phyloP scores from a whole-genome alignment of 2,113 vertebrate species.

The Carollia perspicillata region DNA sequence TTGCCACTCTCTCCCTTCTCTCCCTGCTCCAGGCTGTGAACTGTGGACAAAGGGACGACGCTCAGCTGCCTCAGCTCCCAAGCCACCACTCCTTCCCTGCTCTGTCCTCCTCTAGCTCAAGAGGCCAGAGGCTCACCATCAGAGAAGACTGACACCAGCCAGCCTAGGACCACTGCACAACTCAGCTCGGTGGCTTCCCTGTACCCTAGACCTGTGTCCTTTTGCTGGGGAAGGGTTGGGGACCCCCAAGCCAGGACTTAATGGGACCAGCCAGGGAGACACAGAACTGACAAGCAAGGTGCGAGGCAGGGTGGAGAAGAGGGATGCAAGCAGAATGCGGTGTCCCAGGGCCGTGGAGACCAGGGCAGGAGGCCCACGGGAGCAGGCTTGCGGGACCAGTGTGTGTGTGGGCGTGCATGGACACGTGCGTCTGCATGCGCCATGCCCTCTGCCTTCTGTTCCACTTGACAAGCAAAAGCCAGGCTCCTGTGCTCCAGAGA shows the following conservation, averaged over 20 bases:
- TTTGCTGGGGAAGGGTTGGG: conserved; percentile 68
- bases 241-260: not conserved
- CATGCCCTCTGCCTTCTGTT: accelerated
- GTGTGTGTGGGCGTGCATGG: not conserved
- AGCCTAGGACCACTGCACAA: conserved; percentile 21
- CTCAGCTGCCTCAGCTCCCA: conserved; percentile 66
- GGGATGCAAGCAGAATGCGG: not conserved
- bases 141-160: not conserved
- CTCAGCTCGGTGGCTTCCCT: conserved; percentile 55
- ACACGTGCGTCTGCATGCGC: accelerated
- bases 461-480: not conserved
- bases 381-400: accelerated
- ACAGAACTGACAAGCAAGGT: not conserved
- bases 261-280: not conserved
- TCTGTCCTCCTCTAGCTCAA: conserved; percentile 70
- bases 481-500: accelerated
- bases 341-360: not conserved
- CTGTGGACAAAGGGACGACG: conserved; percentile 77
- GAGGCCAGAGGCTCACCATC: conserved; percentile 63
- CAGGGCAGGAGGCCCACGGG: not conserved
- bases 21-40: conserved; percentile 88
- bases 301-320: not conserved
- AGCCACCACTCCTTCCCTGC: conserved; percentile 78
- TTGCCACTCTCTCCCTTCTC: conserved; percentile 56
- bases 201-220: conserved; percentile 58